A percentile compares a stretch with the other conserved stretches of the same genome.
Evolutionary conservation across 1,140 invertebrate genomes (phyloP).

Genomic region (Oedothorax gibbosus): DNA sequence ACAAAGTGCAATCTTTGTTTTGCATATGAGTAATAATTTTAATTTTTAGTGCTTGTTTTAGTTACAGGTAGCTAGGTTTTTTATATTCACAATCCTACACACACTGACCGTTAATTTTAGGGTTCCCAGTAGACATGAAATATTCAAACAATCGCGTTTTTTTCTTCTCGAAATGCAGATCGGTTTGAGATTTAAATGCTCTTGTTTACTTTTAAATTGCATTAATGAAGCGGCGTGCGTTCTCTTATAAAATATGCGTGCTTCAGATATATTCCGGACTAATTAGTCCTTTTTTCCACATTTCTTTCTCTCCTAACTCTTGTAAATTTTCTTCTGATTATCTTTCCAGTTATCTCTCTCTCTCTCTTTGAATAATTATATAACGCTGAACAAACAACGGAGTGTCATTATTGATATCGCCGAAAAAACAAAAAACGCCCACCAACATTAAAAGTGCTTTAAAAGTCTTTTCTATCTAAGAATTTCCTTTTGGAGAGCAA

Average conservation of each 20-base stretch:
- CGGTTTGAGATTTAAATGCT: constrained; percentile 61
- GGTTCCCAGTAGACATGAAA: constrained; percentile 45
- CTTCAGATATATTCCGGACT: constrained; percentile 38
- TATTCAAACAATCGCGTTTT: constrained; percentile 57
- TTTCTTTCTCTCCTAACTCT: constrained; percentile 26
- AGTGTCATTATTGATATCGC: constrained; percentile 59
- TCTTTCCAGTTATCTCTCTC: constrained; percentile 52
- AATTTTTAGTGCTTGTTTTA: constrained; percentile 40
- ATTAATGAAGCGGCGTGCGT: constrained; percentile 59
- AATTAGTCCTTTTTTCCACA: constrained; percentile 49
- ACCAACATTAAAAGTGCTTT: constrained; percentile 59
- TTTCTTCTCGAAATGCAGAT: constrained; percentile 42
- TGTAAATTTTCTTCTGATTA: constrained; percentile 61
- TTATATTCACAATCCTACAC: constrained; percentile 37
- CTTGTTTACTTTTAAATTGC: constrained; percentile 60
- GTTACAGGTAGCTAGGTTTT: constrained; percentile 19
- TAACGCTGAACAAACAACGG: constrained; percentile 48
- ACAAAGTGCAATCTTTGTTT: constrained; percentile 35
- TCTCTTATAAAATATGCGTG: constrained; percentile 57
- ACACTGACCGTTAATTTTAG: constrained; percentile 55
- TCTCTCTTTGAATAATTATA: constrained; percentile 57
- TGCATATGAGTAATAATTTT: constrained; percentile 55
- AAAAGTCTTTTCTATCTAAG: constrained; percentile 52
- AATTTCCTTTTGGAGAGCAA: constrained; percentile 27
- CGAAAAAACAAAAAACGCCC: constrained; percentile 26